Evolutionary conservation across 2,888 invertebrate genomes (phyloP), one percentile per base, ranked within the genome.

Genomic region (Lasioglossum villosulum): DNA sequence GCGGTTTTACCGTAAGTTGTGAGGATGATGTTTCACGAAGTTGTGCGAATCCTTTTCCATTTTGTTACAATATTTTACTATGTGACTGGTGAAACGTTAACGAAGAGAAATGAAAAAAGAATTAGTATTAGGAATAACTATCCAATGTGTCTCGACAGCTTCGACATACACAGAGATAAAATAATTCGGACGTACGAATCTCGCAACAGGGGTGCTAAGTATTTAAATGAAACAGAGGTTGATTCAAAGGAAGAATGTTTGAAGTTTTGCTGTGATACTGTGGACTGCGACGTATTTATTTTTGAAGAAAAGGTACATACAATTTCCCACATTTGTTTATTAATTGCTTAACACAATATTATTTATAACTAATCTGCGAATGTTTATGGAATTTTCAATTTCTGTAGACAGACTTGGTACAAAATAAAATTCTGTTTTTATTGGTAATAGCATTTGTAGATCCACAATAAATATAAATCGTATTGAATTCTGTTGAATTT

Each of bases 171-270:
- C 95, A 96, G 96, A 92, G 98, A 98, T 95, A 98, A 98, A 95
- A 99, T 99, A 92, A 99, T 99, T 93, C 96, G 98, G 93, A 98
- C 98, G 1, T 97, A 98, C 93, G 98, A 98, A 95, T 98, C 98
- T 0, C 97, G 97, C 93, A 97, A 97, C 77, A 97, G 98, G 96
- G 98, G 99, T 78, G 99, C 98, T 78, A 97, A 97, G 94, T 98
- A 98, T 95, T 96, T 99, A 74, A 98, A 97, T 94, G 98, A 98
- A 95, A 96, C 97, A 88, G 98, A 98, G 95, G 96, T 98, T 93
- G 97, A 97, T 90, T 96, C 97, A 78, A 96, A 97, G 90, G 96
- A 97, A 91, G 98, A 98, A 94, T 99, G 99, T 94, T 96, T 98
- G 93, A 96, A 97, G 77, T 96, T 98, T 87, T 99, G 99, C 95